phyloP scores from a whole-genome alignment of 2,113 vertebrate species.

The Bubo scandiacus region DNA sequence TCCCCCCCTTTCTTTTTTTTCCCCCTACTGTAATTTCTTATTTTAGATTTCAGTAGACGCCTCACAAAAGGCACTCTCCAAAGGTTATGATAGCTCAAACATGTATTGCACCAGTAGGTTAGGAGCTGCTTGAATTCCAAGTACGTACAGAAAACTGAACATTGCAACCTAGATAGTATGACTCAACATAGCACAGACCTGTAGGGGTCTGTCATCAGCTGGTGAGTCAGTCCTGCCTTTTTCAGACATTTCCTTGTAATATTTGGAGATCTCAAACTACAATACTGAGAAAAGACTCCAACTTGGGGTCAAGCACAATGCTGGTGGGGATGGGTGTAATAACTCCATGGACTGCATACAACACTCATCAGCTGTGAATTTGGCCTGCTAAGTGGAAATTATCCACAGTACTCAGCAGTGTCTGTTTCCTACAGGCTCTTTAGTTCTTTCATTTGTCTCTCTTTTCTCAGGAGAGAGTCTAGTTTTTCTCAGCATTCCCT shows the following conservation, averaged over 20 bases:
- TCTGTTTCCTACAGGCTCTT: constrained; percentile 22
- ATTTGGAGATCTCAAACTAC: not conserved
- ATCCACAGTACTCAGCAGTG: not conserved
- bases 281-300: not conserved
- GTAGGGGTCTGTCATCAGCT: not conserved
- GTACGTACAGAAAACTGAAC: not conserved
- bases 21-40: constrained; percentile 1
- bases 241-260: not conserved
- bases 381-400: constrained; percentile 10
- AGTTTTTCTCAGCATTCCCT: constrained; percentile 7
- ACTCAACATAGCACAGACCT: not conserved
- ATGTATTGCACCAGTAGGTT: not conserved
- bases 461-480: constrained; percentile 22
- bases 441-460: constrained; percentile 9
- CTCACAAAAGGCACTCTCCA: constrained; percentile 36
- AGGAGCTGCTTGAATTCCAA: constrained; percentile 34
- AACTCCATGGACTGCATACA: not conserved
- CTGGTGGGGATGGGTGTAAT: not conserved
- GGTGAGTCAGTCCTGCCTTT: not conserved
- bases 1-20: accelerated
- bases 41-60: constrained; percentile 64
- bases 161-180: not conserved
- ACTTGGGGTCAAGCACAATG: not conserved
- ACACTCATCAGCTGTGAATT: not conserved
- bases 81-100: constrained; percentile 40